These are phyloP conservation scores for Thunnus albacares DNA, from an alignment of 2,797 vertebrate species.

Conservation along the genomic window DNA sequence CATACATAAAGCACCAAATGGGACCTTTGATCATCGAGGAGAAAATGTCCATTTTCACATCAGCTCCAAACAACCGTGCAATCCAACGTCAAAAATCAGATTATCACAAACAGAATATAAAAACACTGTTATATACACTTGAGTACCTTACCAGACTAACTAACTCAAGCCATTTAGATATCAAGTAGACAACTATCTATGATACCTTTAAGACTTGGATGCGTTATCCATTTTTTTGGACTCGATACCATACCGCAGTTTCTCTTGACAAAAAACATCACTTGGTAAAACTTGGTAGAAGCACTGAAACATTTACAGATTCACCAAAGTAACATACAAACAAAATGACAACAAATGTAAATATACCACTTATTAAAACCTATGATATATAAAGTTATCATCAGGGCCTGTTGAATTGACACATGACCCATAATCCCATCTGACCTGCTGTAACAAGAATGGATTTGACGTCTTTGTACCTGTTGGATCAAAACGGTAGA, in stretches of 20 bases:
- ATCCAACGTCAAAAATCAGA: constrained; percentile 69
- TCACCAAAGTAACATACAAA: constrained; percentile 77
- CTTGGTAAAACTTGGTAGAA: constrained; percentile 78
- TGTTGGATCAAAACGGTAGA: constrained; percentile 51
- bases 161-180: constrained; percentile 76
- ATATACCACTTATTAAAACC: constrained; percentile 73
- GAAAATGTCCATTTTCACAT: constrained; percentile 60
- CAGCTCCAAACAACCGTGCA: constrained; percentile 69
- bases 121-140: constrained; percentile 80
- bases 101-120: constrained; percentile 78
- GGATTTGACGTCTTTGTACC: constrained; percentile 59
- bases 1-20: constrained; percentile 75
- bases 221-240: constrained; percentile 67
- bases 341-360: constrained; percentile 75
- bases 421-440: constrained; percentile 46
- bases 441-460: constrained; percentile 63
- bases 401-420: constrained; percentile 44
- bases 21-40: constrained; percentile 60
- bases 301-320: constrained; percentile 81
- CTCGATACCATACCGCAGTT: constrained; percentile 61
- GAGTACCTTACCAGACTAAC: constrained; percentile 81
- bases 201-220: constrained; percentile 70
- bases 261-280: constrained; percentile 75
- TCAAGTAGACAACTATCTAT: constrained; percentile 67
- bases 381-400: constrained; percentile 73